These are phyloP conservation scores for Vipera ursinii DNA, from an alignment of 2,797 vertebrate species.

Conservation along the genomic window DNA sequence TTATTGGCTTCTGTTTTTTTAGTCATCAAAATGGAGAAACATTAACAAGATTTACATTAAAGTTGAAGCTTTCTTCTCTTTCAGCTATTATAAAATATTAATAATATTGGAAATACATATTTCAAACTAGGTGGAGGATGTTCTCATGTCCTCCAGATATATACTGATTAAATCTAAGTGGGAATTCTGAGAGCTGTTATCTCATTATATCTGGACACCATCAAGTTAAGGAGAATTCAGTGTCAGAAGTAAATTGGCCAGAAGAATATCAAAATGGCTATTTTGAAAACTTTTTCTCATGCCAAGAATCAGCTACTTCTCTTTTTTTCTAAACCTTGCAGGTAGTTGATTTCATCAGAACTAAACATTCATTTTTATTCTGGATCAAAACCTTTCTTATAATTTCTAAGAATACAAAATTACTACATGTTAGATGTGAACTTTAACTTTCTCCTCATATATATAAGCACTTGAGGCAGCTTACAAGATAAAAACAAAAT, in stretches of 20 bases:
- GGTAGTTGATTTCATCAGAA: too few relatives aligned
- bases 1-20: neutral
- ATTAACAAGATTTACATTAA: conserved; percentile 3
- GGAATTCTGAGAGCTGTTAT: neutral
- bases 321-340: too few relatives aligned
- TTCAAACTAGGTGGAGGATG: neutral
- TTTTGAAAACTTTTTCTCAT: neutral
- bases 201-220: neutral
- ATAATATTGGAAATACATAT: neutral
- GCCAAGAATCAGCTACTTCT: neutral
- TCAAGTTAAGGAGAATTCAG: neutral
- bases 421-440: neutral
- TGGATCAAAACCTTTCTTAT: too few relatives aligned
- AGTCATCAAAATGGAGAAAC: neutral
- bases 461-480: neutral
- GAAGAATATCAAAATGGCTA: neutral
- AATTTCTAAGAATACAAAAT: neutral
- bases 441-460: neutral
- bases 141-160: neutral
- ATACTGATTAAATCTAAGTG: neutral
- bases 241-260: neutral
- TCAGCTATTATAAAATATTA: conserved; percentile 1
- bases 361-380: too few relatives aligned
- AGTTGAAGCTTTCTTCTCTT: neutral
- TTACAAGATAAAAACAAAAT: neutral